Conservation (phyloP, 2,888 invertebrate genomes). For the Epinotia bilunana region DNA sequence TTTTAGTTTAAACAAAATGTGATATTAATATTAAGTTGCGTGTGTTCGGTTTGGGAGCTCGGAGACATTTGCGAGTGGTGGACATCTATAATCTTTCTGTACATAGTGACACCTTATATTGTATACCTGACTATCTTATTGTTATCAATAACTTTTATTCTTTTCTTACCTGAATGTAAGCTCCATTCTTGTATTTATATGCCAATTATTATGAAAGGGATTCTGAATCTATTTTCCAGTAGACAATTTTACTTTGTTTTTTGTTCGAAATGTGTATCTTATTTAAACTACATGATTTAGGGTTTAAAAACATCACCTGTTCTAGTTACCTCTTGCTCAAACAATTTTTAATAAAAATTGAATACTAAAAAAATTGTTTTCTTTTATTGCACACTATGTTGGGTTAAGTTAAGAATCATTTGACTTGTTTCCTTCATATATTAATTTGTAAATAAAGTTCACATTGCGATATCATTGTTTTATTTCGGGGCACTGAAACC, state of each 20-base stretch:
- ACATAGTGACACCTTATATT: slow-evolving; percentile 49
- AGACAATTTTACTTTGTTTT: slow-evolving; percentile 25
- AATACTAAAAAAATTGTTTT: slow-evolving; percentile 22
- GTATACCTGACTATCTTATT: slow-evolving; percentile 15
- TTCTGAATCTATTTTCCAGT: slow-evolving; percentile 39
- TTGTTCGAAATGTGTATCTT: slow-evolving; percentile 14
- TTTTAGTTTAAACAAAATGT: slow-evolving; percentile 62
- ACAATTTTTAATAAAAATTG: slow-evolving; percentile 32
- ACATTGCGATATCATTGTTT: slow-evolving; percentile 19
- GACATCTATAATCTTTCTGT: slow-evolving; percentile 50
- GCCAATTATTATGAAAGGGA: slow-evolving; percentile 21
- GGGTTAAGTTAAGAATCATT: slow-evolving; percentile 16
- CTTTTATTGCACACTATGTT: slow-evolving; percentile 29
- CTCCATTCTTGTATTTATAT: slow-evolving; percentile 21
- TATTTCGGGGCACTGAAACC: background rate
- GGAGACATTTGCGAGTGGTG: slow-evolving; percentile 24
- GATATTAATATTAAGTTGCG: slow-evolving; percentile 73
- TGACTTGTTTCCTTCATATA: slow-evolving; percentile 31
- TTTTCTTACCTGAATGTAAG: slow-evolving; percentile 25
- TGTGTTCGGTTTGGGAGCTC: slow-evolving; percentile 52
- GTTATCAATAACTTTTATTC: background rate
- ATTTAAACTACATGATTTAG: slow-evolving; percentile 19
- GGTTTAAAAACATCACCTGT: slow-evolving; percentile 27
- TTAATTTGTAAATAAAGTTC: slow-evolving; percentile 36
- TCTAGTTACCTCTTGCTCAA: slow-evolving; percentile 42